Evolutionary conservation across 2,797 vertebrate species (phyloP), one percentile per base, ranked within the genome.

Genomic region (Hyperoplus immaculatus): DNA sequence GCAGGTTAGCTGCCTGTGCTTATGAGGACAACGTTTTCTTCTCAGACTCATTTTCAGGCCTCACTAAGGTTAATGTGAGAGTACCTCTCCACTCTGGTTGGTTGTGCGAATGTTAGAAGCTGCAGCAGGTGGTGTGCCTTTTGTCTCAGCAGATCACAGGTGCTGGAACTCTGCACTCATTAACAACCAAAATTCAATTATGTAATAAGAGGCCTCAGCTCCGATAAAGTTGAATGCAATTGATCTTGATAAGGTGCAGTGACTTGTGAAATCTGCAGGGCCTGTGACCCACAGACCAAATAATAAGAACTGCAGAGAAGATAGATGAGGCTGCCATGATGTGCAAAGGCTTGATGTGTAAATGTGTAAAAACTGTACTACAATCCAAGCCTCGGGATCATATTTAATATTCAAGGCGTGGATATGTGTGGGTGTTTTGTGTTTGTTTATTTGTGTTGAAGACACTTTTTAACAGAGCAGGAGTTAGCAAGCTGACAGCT

Each of bases 171-270:
- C 78, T 83, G 57, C 75, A 83, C 88, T 90, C 90, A 91, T 93
- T 92, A 91, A 87, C 82, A 83, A 85, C 71, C 84, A 86, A 90
- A 90, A 93, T 92, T 89, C 71, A 92, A 91, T 93, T 89, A 92
- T 88, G 86, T 91, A 91, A 92, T 89, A 88, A 88, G 87, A 84
- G 72, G 71, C 68, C 80, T 82, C 62, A 73, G 85, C 77, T 83
- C 69, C 78, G 80, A 78, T 79, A 80, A 92, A 88, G 88, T 75
- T 89, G 83, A 93, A 89, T 85, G 42, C 84, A 89, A 93, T 91
- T 88, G 92, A 93, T 92, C 90, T 92, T 87, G 91, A 94, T 91
- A 87, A 94, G 87, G 84, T 89, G 86, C 89, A 92, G 85, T 83
- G 83, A 90, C 62, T 90, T 77, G 15, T 92, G 91, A 92, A 92